A percentile compares a stretch with the other conserved stretches of the same genome.
These are phyloP conservation scores for Polyommatus icarus DNA, from an alignment of 2,888 invertebrate species.

Conservation along the genomic window DNA sequence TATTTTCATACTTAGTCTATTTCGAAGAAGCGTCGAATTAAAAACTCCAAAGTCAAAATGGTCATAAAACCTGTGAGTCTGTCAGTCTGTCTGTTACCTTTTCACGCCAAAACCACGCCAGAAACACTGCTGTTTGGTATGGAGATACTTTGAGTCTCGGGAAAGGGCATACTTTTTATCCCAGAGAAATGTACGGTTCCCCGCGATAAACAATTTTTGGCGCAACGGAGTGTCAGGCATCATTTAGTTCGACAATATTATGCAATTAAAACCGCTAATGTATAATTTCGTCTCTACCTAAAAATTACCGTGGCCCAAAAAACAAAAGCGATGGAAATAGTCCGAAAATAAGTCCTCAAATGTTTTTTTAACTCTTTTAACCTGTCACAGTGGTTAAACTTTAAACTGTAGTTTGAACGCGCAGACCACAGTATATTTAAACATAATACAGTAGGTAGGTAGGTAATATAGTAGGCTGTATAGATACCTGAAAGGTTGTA, in stretches of 20 bases:
- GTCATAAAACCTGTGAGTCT: no score
- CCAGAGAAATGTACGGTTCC: neutral
- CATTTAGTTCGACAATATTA: neutral
- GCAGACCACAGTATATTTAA: neutral
- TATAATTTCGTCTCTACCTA: neutral
- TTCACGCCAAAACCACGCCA: neutral
- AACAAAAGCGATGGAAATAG: neutral
- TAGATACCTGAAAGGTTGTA: no score
- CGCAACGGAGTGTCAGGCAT: no score
- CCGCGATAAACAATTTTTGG: neutral
- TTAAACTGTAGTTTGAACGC: constrained; percentile 6
- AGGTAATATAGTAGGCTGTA: no score
- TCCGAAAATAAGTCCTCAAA: neutral
- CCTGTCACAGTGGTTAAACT: neutral
- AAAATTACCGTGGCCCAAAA: neutral
- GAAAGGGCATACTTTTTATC: neutral
- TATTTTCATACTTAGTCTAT: no score
- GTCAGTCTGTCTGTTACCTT: neutral
- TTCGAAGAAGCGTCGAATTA: no score
- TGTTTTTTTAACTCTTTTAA: neutral
- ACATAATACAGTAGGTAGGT: neutral
- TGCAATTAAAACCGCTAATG: neutral
- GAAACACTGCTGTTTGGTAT: neutral
- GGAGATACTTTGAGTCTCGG: neutral
- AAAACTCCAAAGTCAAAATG: no score